Conservation (phyloP, 1,140 invertebrate genomes). For the Hypothenemus hampei region DNA sequence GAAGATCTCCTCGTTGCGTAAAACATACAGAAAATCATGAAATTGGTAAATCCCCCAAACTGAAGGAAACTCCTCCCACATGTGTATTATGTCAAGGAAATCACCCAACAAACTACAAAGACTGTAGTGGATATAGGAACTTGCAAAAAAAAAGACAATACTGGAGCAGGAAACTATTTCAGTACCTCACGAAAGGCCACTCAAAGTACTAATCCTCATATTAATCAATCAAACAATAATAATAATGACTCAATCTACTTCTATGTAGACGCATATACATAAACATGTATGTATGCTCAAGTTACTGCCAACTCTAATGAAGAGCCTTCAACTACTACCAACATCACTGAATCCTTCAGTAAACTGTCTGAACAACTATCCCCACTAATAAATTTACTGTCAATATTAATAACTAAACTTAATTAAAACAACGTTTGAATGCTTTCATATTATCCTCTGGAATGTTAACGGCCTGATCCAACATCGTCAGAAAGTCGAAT, state of each 20-base stretch:
- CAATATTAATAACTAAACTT: slow-evolving; percentile 31
- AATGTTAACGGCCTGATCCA: slow-evolving; percentile 34
- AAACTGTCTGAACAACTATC: slow-evolving; percentile 14
- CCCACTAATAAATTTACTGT: slow-evolving; percentile 27
- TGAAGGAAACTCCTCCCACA: slow-evolving; percentile 32
- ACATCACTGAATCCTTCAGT: not conserved
- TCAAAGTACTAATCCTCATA: not conserved
- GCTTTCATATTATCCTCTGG: slow-evolving; percentile 23
- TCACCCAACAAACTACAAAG: slow-evolving; percentile 44
- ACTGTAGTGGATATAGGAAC: slow-evolving; percentile 37
- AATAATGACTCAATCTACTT: slow-evolving; percentile 1
- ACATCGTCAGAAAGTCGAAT: slow-evolving; percentile 27
- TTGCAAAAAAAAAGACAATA: slow-evolving; percentile 20
- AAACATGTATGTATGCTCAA: not conserved
- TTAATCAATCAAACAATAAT: not conserved
- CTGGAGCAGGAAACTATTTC: slow-evolving; percentile 1
- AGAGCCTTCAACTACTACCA: not conserved
- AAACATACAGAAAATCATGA: slow-evolving; percentile 42
- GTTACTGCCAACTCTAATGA: not conserved
- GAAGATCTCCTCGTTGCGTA: slow-evolving; percentile 35
- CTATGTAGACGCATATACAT: not conserved
- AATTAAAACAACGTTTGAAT: too few species aligned
- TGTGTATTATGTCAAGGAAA: slow-evolving; percentile 40
- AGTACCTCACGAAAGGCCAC: not conserved
- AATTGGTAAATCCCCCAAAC: slow-evolving; percentile 42